Percentiles rank a stretch among this genome's conserved stretches.
These are phyloP conservation scores for Magallana ariakensis DNA, from an alignment of 1,140 invertebrate species.

Conservation along the genomic window DNA sequence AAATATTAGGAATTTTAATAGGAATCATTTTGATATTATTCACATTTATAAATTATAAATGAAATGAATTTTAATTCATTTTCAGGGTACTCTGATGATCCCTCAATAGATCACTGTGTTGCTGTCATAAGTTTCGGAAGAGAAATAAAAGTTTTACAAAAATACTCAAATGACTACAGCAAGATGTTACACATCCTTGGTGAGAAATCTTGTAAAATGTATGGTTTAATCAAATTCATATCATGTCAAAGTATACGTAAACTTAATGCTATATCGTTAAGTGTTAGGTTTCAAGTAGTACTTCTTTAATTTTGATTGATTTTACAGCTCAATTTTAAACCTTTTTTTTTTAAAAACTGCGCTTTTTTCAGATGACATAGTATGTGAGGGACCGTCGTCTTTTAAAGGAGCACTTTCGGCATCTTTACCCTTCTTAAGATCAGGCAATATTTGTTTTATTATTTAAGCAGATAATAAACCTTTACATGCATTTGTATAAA, in stretches of 20 bases:
- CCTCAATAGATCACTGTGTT: neutral
- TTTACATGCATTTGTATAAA: too few species aligned
- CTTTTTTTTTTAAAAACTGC: neutral
- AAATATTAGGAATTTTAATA: neutral
- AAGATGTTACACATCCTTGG: neutral
- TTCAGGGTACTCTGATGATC: neutral
- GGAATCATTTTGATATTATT: too few species aligned
- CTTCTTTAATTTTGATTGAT: too few species aligned
- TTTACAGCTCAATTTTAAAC: too few species aligned
- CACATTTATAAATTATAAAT: neutral
- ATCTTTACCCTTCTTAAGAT: too few species aligned
- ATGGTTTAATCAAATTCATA: neutral
- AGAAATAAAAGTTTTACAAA: neutral
- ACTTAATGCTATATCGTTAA: too few species aligned
- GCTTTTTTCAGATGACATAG: neutral
- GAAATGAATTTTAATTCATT: too few species aligned
- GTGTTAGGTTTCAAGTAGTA: too few species aligned
- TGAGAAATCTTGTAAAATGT: neutral
- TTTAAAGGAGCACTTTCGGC: too few species aligned
- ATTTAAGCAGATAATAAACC: too few species aligned
- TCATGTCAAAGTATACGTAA: too few species aligned
- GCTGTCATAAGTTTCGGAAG: neutral
- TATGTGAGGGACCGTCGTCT: neutral
- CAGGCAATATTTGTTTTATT: too few species aligned
- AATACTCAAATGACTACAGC: neutral